Evolutionary conservation across 1,140 invertebrate species (phyloP).

Genomic region (Papilio dardanus): DNA sequence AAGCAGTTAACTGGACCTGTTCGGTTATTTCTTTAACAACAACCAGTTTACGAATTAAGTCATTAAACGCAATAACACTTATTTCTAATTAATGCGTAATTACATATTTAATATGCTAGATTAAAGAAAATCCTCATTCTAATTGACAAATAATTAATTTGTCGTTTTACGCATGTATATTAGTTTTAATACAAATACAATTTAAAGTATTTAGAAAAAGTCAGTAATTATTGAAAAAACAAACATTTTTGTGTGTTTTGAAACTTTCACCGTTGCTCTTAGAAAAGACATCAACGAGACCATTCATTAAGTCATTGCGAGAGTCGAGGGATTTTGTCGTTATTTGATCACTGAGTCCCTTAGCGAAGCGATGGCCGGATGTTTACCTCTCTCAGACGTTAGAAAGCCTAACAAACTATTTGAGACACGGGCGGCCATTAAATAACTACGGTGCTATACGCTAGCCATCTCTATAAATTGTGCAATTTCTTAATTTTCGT

Average conservation of each 20-base stretch:
- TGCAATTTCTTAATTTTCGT: neutral
- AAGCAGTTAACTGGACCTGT: constrained; percentile 18
- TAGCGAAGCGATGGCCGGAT: constrained; percentile 66
- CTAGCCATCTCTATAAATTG: neutral
- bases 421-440: constrained; percentile 61
- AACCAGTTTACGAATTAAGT: constrained; percentile 22
- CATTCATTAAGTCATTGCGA: constrained; percentile 13
- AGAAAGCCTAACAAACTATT: constrained; percentile 67
- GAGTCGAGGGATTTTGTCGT: constrained; percentile 27
- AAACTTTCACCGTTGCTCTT: neutral
- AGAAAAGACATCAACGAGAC: constrained; percentile 36
- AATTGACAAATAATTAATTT: neutral
- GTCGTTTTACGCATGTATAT: neutral
- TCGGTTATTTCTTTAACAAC: neutral
- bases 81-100: constrained; percentile 28
- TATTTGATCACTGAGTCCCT: constrained; percentile 42
- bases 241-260: neutral
- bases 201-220: neutral
- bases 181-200: too few species aligned
- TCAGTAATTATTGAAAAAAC: neutral
- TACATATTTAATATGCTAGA: constrained; percentile 16
- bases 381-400: constrained; percentile 67
- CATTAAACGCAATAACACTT: constrained; percentile 21
- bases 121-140: neutral
- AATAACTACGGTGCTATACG: constrained; percentile 46